These are phyloP conservation scores for Anas platyrhynchos DNA, from an alignment of 2,113 vertebrate genomes.

Conservation along the genomic window DNA sequence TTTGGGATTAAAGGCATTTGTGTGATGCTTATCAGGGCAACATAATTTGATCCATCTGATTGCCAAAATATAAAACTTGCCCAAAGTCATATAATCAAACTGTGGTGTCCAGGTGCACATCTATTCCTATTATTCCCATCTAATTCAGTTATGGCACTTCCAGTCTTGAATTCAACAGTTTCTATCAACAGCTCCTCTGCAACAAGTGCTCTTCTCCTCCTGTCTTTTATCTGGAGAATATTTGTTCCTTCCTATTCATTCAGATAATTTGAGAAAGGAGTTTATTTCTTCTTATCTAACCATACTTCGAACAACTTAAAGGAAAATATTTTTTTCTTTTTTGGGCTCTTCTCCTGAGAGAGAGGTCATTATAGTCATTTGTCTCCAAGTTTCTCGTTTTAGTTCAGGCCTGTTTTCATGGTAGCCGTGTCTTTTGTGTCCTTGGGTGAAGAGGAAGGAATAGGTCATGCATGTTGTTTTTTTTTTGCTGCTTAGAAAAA, in stretches of 20 bases:
- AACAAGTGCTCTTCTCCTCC: not conserved
- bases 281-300: not conserved
- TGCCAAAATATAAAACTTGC: not conserved
- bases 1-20: not conserved
- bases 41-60: not conserved
- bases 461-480: not conserved
- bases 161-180: not conserved
- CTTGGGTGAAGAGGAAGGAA: not conserved
- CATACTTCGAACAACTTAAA: not conserved
- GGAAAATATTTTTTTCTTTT: slow-evolving; percentile 5
- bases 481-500: not conserved
- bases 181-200: not conserved
- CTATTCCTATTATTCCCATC: not conserved
- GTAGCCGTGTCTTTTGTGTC: not conserved
- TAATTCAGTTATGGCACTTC: not conserved
- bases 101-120: not conserved
- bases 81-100: not conserved
- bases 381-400: not conserved
- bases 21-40: not conserved
- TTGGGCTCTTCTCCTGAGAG: not conserved
- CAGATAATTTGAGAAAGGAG: not conserved
- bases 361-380: not conserved
- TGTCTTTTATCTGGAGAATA: not conserved
- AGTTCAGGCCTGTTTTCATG: not conserved
- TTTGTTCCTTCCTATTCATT: not conserved